Evolutionary conservation across 2,888 invertebrate genomes (phyloP), one percentile per base, ranked within the genome.

Genomic region (Venusia cambrica): DNA sequence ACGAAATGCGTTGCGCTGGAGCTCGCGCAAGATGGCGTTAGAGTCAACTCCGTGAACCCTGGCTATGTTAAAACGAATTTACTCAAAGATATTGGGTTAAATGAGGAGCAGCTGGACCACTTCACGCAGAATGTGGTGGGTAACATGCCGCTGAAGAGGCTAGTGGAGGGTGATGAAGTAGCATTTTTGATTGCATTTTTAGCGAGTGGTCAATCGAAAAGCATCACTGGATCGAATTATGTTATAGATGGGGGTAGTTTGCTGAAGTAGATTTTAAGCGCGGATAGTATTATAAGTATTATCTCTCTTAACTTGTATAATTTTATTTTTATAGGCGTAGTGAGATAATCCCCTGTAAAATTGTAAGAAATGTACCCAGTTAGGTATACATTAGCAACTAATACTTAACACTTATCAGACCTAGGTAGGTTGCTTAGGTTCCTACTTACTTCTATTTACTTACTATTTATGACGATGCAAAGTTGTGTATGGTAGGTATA

Each of bases 21-120:
- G 57, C 76, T 96, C 34, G 95, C 94, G 12, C 58, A 89, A 1
- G 93, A 94, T 65, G 91, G 92, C 50, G 93, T 97, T 0, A 88
- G 97, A 37, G 96, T 96, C 0, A 98, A 98, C 72, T 90, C 93
- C 15, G 94, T 97, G 0, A 97, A 95, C 73, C 98, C 98, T n/a
- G 97, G 98, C n/a, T 97, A 97, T 1, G 92, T 94, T 1, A 78
- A 93, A 16, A 98, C 97, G 0, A 93, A 96, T 66, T 71, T 97
- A 9, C 93, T 97, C 51, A 93, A 92, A 66, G 89, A 92, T 42
- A 89, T 91, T 0, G 83, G 81, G 0, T 43, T 85, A 17, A 73
- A 44, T 4, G 81, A 84, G 1, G 90, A 90, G 61, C 98, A 97
- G 71, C 79, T 97, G 45, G 94, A 96, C 44, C 88, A 92, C 44